Evolutionary conservation across 2,888 invertebrate genomes (phyloP), one percentile per base, ranked within the genome.

Genomic region (Xylophagus ater): DNA sequence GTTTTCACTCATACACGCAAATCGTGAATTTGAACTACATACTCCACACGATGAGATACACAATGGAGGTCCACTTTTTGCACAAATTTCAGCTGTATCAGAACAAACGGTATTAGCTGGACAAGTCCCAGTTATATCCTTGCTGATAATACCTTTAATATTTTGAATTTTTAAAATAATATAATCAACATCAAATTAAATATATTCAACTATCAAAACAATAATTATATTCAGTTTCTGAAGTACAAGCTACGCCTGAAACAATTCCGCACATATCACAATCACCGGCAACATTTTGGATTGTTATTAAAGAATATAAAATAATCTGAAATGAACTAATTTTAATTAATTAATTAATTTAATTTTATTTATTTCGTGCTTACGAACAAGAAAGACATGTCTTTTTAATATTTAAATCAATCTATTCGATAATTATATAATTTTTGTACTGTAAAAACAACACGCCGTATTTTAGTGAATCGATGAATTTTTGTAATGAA

Each of bases 1-100:
- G 1, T 36, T 47, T 19, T 46, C 45, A 41, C 42, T 45, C 12
- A 52, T 0, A 25, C 54, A 54, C 2, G 50, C 45, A 14, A 52
- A 51, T 18, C 40, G 13, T 0, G n/a, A n/a, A n/a, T n/a, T n/a
- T n/a, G n/a, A n/a, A n/a, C n/a, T n/a, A n/a, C n/a, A n/a, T n/a
- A n/a, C n/a, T n/a, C n/a, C n/a, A n/a, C n/a, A n/a, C n/a, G n/a
- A n/a, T n/a, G n/a, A n/a, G n/a, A n/a, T n/a, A 38, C 46, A 2
- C 35, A 24, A 20, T 15, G 33, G 30, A 5, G 34, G 13, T 5
- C 40, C 15, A 4, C 33, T 31, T 21, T 6, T 8, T 4, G 28
- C 23, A 15, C 53, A 53, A 24, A 52, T 49, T 15, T 26, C 21
- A 2, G 25, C 7, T 13, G 46, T 40, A 26, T 28, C 36, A 4